These are phyloP conservation scores for Zaprionus africanus DNA, from an alignment of 1,140 invertebrate genomes.

Conservation along the genomic window DNA sequence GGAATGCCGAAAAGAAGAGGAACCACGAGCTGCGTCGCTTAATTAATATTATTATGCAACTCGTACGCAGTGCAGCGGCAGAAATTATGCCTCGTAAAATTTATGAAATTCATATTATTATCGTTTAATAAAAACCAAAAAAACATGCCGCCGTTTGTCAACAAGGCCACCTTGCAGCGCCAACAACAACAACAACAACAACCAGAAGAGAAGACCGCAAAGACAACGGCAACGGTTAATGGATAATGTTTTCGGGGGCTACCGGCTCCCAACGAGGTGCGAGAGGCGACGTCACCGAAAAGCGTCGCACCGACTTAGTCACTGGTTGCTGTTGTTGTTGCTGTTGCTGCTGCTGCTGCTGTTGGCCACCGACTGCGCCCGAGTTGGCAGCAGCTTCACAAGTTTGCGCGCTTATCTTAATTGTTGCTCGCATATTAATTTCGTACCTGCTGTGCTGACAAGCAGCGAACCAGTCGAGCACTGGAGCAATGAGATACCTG, in stretches of 20 bases:
- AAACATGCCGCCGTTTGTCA: constrained; percentile 79
- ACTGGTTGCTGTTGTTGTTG: constrained; percentile 48
- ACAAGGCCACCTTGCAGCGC: constrained; percentile 60
- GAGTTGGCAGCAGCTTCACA: constrained; percentile 61
- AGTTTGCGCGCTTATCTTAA: constrained; percentile 83
- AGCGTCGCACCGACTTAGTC: constrained; percentile 53
- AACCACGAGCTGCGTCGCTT: background rate
- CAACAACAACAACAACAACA: constrained; percentile 21
- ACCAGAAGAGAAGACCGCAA: constrained; percentile 7
- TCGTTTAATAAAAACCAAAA: constrained; percentile 36
- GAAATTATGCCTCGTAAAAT: constrained; percentile 51
- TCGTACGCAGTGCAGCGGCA: constrained; percentile 7
- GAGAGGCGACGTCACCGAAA: constrained; percentile 32
- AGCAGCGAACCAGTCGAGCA: constrained; percentile 46
- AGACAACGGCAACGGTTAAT: constrained; percentile 41
- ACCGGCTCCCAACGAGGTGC: constrained; percentile 27
- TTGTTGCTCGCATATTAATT: constrained; percentile 84
- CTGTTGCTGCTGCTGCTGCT: constrained; percentile 39
- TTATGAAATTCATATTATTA: constrained; percentile 76
- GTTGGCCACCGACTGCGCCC: constrained; percentile 70
- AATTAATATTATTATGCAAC: constrained; percentile 37
- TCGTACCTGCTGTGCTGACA: constrained; percentile 81
- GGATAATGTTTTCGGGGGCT: constrained; percentile 62
- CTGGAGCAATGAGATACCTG: constrained; percentile 5
- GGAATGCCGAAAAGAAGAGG: background rate